Base-by-base conservation (phyloP, 35 echinoderm and acorn worm genomes). In the Heliocidaris erythrogramma region DNA sequence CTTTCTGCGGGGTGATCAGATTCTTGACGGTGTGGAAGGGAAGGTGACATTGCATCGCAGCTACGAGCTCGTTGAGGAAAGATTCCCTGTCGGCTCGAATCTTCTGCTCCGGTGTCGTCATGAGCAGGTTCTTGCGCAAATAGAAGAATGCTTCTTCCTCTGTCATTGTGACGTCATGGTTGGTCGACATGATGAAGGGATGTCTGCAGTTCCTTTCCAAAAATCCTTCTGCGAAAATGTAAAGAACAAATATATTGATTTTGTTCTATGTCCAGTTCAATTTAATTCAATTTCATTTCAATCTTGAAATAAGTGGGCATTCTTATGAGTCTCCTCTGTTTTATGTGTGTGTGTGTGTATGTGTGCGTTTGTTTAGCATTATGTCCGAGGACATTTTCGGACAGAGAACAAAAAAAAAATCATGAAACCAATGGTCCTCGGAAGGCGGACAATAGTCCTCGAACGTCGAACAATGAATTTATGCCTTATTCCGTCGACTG, bases 1-100 rank as follows among this genome's bases (percentile, higher is more conserved):
- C 30, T 13, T 94, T 29, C 42, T 60, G 93, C 5, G 30, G 56
- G 30, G 60, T 84, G 59, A 18, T 18, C 5, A 85, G 29, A 30
- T 21, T 31, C 27, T 30, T 42, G 32, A 94, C 32, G 24, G 49
- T 30, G 27, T 94, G 93, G 30, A 32, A 94, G 29, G 93, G 93
- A 30, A 42, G 31, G 71, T 48, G 87, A 13, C 18, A 31, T 32
- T 47, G 10, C 30, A 32, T 47, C 14, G 87, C 31, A 9, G 14
- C 87, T 89, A 89, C 18, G 31, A 89, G 14, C 31, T 89, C 87
- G 12, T 89, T 32, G 18, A 89, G 32, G 87, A 89, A 47, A 89
- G 87, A 17, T 89, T 32, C 31, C 31, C 87, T n/a, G 18, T 89
- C 32, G 2, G 31, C 87, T 9, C 24, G 31, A 48, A 32, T 31